Base-by-base conservation (phyloP, 2,797 vertebrate genomes). In the Hemibagrus guttatus region DNA sequence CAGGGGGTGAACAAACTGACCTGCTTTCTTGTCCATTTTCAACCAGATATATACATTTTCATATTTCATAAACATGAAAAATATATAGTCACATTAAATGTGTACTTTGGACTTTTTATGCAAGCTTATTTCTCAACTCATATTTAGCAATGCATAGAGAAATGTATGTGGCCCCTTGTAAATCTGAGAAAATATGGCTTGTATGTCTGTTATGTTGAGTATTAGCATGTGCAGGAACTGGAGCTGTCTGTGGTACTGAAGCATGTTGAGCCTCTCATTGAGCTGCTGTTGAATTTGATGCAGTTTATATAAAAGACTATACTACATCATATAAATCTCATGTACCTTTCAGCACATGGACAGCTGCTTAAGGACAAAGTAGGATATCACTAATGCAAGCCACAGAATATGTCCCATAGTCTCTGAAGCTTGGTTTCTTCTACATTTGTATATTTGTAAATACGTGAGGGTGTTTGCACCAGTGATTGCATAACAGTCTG, bases 251-350 rank as follows among this genome's bases (percentile, higher is more conserved):
- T 87, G 85, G 87, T 91, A n/a, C 88, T 91, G 86, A 86, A 85
- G 58, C 31, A 58, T 61, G 56, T 82, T 63, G 52, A 46, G 39
- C 68, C 54, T 76, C 19, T 42, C 69, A 72, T 56, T 68, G 16
- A 76, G 12, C 39, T 76, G 49, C 66, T 21, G 71, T 69, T 13
- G 6, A 56, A 83, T 88, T 80, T 82, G 91, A 93, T 92, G 91
- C 78, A 86, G 90, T 91, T 91, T 89, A 86, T 71, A 92, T 91
- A 71, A 82, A 84, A 88, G 14, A 81, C 87, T 90, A 90, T 88
- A 89, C 90, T 94, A 91, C 92, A 93, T 90, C 91, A 93, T 93
- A 89, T 93, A 90, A 46, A 66, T 31, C 28, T 66, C 72, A 28
- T 26, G 26, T 49, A 5, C 14, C 9, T 39, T 59, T 21, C 23